Evolutionary conservation across 2,113 vertebrate species (phyloP).

Genomic region (Albula goreensis): DNA sequence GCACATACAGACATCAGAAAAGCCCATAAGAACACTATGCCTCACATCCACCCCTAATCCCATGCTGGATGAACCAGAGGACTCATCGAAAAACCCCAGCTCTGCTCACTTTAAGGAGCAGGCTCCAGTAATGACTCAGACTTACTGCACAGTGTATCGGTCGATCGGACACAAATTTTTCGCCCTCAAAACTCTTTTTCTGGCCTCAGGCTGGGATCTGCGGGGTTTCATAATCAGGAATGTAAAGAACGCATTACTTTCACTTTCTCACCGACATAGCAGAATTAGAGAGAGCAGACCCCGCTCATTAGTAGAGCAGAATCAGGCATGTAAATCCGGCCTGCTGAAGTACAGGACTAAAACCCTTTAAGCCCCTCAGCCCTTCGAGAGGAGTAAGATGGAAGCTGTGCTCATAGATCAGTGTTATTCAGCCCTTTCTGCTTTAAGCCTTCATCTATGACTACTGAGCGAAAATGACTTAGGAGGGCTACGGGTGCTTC

Average conservation of each 20-base stretch:
- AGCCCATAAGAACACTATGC: neutral
- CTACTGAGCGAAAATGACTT: neutral
- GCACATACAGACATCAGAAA: neutral
- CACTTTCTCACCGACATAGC: neutral
- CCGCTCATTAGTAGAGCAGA: neutral
- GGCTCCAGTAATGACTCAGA: neutral
- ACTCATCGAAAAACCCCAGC: neutral
- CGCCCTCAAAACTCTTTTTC: neutral
- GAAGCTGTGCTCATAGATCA: neutral
- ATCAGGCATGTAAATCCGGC: neutral
- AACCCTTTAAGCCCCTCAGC: slow-evolving; percentile 6
- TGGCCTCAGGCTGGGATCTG: neutral
- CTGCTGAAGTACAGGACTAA: neutral
- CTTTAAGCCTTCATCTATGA: neutral
- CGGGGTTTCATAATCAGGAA: neutral
- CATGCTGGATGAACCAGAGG: neutral
- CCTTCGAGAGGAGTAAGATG: neutral
- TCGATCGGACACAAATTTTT: neutral
- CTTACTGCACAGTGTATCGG: neutral
- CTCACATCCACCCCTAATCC: neutral
- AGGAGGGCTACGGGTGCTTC: too few species aligned
- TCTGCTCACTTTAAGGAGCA: neutral
- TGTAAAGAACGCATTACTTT: neutral
- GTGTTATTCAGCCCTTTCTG: neutral
- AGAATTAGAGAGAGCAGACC: neutral